phyloP scores from a whole-genome alignment of 2,888 invertebrate species.

The Brenthis ino region DNA sequence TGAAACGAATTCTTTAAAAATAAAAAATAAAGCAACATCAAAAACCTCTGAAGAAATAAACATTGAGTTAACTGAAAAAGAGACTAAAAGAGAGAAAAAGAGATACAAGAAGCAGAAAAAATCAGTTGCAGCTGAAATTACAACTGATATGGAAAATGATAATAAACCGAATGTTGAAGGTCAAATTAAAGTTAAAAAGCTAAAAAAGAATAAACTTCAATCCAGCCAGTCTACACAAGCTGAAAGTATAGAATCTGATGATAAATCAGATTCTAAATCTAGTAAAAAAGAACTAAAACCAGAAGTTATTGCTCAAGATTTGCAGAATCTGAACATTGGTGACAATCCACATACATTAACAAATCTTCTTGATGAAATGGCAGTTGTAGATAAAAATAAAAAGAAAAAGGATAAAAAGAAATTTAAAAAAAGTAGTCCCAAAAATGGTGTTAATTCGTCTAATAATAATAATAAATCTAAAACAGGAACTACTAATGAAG shows the following conservation, averaged over 20 bases:
- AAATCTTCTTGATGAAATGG: conserved; percentile 68
- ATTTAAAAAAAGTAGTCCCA: conserved; percentile 50
- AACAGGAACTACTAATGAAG: conserved; percentile 29
- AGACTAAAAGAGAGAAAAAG: conserved; percentile 41
- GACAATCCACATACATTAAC: conserved; percentile 68
- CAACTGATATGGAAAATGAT: conserved; percentile 1
- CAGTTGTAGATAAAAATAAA: conserved; percentile 64
- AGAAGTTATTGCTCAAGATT: conserved; percentile 58
- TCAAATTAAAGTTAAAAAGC: conserved; percentile 48
- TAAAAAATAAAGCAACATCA: conserved; percentile 33
- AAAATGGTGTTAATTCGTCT: conserved; percentile 24
- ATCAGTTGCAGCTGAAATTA: conserved; percentile 3
- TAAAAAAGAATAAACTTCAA: conserved; percentile 53
- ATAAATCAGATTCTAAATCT: conserved; percentile 54
- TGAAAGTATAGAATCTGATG: conserved; percentile 44
- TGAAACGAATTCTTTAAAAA: conserved; percentile 34
- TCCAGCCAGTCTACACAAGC: conserved; percentile 21
- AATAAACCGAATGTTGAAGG: conserved; percentile 34
- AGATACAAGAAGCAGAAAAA: conserved; percentile 51
- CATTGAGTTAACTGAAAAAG: conserved; percentile 21
- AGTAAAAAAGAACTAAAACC: conserved; percentile 54
- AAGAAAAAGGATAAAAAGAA: conserved; percentile 55
- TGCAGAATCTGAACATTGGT: conserved; percentile 67
- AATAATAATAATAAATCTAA: conserved; percentile 2
- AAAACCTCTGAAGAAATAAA: conserved; percentile 24